Conservation (phyloP, 2,888 invertebrate genomes). For the Platerodrilus igneus region DNA sequence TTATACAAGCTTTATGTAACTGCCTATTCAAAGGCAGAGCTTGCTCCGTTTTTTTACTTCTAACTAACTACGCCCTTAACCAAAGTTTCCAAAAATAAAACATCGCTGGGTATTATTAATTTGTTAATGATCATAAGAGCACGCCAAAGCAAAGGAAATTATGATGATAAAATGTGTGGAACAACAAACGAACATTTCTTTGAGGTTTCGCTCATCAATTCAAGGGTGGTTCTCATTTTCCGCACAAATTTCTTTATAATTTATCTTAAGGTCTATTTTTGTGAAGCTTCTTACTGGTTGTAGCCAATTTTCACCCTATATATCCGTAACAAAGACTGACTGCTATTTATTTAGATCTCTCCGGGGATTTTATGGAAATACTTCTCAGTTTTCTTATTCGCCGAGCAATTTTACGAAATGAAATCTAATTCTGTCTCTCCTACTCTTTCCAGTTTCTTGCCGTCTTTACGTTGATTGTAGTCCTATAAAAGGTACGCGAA, state of each 20-base stretch:
- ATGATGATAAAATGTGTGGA: constrained; percentile 20
- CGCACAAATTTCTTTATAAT: constrained; percentile 36
- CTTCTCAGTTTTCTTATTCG: constrained; percentile 42
- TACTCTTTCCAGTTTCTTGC: no score
- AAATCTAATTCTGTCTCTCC: constrained; percentile 20
- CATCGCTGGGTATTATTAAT: no score
- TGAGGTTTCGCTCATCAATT: constrained; percentile 23
- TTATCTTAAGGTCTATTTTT: constrained; percentile 34
- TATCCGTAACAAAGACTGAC: constrained; percentile 39
- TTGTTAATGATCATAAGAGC: constrained; percentile 11
- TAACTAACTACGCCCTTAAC: no score
- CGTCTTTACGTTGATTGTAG: no score
- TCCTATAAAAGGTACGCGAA: no score
- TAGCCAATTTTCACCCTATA: constrained; percentile 33
- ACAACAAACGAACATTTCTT: constrained; percentile 22
- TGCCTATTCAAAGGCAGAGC: no score
- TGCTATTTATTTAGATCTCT: constrained; percentile 45
- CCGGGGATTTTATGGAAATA: constrained; percentile 46
- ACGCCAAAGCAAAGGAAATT: constrained; percentile 18
- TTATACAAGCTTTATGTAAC: no score
- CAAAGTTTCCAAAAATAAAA: no score
- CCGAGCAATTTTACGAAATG: constrained; percentile 29
- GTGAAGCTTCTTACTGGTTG: constrained; percentile 21
- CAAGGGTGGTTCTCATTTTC: constrained; percentile 23
- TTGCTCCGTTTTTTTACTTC: no score